Base-by-base conservation (phyloP, 2,888 invertebrate species). In the Acanthosepion esculentum region DNA sequence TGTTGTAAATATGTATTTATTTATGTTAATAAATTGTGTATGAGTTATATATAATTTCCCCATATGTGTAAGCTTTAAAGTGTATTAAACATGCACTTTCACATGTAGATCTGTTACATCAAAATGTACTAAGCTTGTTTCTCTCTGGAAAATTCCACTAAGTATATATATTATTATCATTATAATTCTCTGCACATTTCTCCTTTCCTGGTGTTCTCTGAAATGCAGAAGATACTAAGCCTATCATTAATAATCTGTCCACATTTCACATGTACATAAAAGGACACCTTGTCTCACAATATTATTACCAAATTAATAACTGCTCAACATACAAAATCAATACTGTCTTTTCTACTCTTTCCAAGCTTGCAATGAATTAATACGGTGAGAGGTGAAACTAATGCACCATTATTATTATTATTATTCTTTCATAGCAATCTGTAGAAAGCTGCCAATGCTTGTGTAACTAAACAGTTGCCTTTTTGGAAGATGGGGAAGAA, bases 181-280 rank as follows among this genome's bases (percentile, higher is more conserved):
- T 78, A 78, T 78, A 33, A 78, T 78, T 78, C 78, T 78, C 78
- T 78, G 78, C 78, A 33, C 78, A 78, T 78, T 78, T 78, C 78
- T n/a, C 20, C 78, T 78, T 78, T 78, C n/a, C 78, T 78, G n/a
- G 10, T 78, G 15, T 78, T 78, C 78, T 33, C 78, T 78, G 78
- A 78, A 78, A 78, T 33, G 18, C 78, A 78, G 78, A 78, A 78
- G 78, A 78, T 78, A 78, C 78, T 78, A 78, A 78, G 33, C 78
- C 78, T 78, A 78, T 78, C 78, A 78, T 78, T 78, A 78, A 78
- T 78, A 78, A 78, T 78, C 78, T 78, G 78, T 78, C 78, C 78
- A 78, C 78, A 78, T 78, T 78, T 78, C 78, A 78, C 33, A 33
- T 78, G 78, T 78, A 78, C 78, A 78, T 78, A 78, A 78, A 78